A percentile compares a stretch with the other conserved stretches of the same genome.
Conservation (phyloP, 2,888 invertebrate species). For the Odontocerum albicorne region DNA sequence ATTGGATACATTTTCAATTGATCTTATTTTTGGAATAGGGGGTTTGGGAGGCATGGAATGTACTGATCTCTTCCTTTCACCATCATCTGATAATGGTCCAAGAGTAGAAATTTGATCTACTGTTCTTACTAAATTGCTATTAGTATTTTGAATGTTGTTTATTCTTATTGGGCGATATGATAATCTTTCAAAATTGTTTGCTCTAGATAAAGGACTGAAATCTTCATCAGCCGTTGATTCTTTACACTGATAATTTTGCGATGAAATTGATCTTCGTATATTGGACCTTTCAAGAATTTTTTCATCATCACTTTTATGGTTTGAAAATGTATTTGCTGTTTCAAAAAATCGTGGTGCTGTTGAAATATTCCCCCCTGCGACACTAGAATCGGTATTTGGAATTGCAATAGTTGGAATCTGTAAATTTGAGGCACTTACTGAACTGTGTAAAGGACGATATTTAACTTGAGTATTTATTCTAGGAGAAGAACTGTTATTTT, state of each 20-base stretch:
- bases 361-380: neutral
- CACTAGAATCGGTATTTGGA: neutral
- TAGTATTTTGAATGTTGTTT: conserved; percentile 3
- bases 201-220: conserved; percentile 11
- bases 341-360: neutral
- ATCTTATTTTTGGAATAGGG: conserved; percentile 40
- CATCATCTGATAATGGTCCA: conserved; percentile 16
- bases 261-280: conserved; percentile 48
- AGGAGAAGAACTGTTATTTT: neutral
- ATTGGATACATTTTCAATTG: conserved; percentile 12
- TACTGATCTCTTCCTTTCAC: conserved; percentile 4
- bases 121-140: conserved; percentile 30
- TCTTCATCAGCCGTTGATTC: conserved; percentile 43
- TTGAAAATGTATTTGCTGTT: conserved; percentile 38
- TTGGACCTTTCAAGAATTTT: conserved; percentile 52
- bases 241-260: conserved; percentile 56
- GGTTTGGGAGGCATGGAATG: conserved; percentile 8
- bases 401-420: conserved; percentile 2
- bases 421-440: conserved; percentile 3
- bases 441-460: too few species aligned
- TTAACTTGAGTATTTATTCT: too few species aligned
- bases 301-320: conserved; percentile 57
- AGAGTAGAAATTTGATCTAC: conserved; percentile 34
- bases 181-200: conserved; percentile 40
- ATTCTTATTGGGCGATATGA: conserved; percentile 52